phyloP scores from a whole-genome alignment of 2,113 vertebrate genomes.

The Turdus rufiventris region DNA sequence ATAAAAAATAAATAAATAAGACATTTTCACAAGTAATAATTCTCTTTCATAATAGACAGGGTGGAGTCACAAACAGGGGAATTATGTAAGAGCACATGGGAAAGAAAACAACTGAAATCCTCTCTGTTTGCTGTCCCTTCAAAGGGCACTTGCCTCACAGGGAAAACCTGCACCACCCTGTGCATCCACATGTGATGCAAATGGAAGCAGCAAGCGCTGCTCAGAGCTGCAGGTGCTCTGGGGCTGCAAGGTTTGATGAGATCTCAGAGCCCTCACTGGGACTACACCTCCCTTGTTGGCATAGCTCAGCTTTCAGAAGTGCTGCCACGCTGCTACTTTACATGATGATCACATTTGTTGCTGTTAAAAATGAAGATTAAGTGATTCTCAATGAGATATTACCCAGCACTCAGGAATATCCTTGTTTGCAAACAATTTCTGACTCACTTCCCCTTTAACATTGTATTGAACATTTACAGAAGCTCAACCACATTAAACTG shows the following conservation, averaged over 20 bases:
- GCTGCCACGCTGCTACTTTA: background rate
- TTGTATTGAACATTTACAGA: background rate
- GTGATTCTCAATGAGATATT: background rate
- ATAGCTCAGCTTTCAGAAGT: background rate
- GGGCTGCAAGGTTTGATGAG: background rate
- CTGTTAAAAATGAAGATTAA: background rate
- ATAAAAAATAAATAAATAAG: background rate
- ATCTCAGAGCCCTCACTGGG: background rate
- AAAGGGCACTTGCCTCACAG: background rate
- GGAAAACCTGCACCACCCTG: background rate
- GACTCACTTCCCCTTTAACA: background rate
- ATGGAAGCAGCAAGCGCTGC: background rate
- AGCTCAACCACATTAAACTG: background rate
- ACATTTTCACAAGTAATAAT: background rate
- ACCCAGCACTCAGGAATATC: background rate
- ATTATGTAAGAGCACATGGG: conserved; percentile 28
- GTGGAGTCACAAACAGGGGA: background rate
- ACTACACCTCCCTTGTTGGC: background rate
- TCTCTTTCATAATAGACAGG: conserved; percentile 2
- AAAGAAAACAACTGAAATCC: conserved; percentile 45
- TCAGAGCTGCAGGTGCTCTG: background rate
- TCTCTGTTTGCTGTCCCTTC: conserved; percentile 31
- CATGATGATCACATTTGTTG: background rate
- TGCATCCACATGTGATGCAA: background rate
- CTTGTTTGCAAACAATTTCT: background rate